A percentile compares a stretch with the other conserved stretches of the same genome.
Evolutionary conservation across 2,888 invertebrate species (phyloP).

Genomic region (Terebella lapidaria): DNA sequence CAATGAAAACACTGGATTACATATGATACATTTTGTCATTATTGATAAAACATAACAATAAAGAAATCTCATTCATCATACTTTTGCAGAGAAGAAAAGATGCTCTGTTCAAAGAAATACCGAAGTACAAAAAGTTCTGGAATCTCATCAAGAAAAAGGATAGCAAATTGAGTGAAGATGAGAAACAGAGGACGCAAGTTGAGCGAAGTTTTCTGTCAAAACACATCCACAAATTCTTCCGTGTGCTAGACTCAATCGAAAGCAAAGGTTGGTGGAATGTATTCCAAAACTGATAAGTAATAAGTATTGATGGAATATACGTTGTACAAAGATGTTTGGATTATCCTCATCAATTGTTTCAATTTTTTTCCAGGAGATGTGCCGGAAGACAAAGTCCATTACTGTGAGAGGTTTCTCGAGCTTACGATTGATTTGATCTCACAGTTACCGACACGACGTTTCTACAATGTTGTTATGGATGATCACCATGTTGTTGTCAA

Average conservation of each 20-base stretch:
- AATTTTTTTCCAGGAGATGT: slow-evolving; percentile 35
- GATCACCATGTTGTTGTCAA: slow-evolving; percentile 89
- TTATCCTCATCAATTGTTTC: too few relatives aligned
- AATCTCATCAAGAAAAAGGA: slow-evolving; percentile 82
- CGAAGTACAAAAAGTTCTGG: slow-evolving; percentile 91
- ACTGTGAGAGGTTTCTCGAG: slow-evolving; percentile 93
- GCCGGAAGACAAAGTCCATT: slow-evolving; percentile 61
- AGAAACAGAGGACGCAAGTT: slow-evolving; percentile 61
- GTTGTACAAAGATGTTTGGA: background rate
- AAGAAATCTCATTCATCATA: too few relatives aligned
- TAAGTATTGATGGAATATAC: too few relatives aligned
- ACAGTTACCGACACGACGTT: slow-evolving; percentile 86
- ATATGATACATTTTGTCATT: too few relatives aligned
- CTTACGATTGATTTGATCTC: slow-evolving; percentile 94
- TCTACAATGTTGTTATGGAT: slow-evolving; percentile 93
- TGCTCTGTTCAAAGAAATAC: slow-evolving; percentile 76
- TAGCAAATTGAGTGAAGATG: slow-evolving; percentile 36
- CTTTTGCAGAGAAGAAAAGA: slow-evolving; percentile 68
- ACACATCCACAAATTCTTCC: slow-evolving; percentile 82
- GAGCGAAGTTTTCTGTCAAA: slow-evolving; percentile 80
- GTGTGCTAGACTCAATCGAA: slow-evolving; percentile 69
- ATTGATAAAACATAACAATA: too few relatives aligned
- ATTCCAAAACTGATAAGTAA: background rate
- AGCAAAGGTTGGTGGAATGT: slow-evolving; percentile 32
- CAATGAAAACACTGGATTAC: too few relatives aligned